A percentile compares a stretch with the other conserved stretches of the same genome.
Conservation (phyloP, 1,140 invertebrate species). For the Zaprionus kolodkinae region DNA sequence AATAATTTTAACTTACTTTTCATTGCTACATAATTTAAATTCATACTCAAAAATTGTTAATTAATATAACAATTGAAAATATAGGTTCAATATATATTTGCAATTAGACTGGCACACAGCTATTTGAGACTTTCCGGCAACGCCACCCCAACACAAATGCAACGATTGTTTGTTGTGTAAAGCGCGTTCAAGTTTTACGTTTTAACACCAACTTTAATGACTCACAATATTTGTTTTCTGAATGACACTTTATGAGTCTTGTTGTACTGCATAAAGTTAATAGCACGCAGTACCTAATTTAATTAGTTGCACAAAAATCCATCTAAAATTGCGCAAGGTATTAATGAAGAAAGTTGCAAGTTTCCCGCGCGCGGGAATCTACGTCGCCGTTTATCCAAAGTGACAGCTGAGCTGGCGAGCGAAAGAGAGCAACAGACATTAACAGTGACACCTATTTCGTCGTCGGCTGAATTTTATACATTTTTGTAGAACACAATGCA, state of each 20-base stretch:
- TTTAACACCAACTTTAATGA: slow-evolving; percentile 62
- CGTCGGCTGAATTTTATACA: slow-evolving; percentile 41
- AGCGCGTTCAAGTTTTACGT: slow-evolving; percentile 48
- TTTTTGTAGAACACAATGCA: slow-evolving; percentile 48
- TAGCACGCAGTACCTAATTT: slow-evolving; percentile 70
- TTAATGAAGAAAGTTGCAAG: slow-evolving; percentile 54
- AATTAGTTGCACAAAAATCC: slow-evolving; percentile 52
- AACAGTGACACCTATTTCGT: slow-evolving; percentile 50
- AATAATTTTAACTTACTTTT: no score
- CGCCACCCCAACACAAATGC: slow-evolving; percentile 60
- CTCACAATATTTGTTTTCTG: slow-evolving; percentile 23
- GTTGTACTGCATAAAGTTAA: slow-evolving; percentile 44
- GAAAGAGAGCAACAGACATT: slow-evolving; percentile 34
- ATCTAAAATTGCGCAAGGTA: slow-evolving; percentile 42
- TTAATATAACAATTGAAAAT: background rate
- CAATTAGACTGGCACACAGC: slow-evolving; percentile 4
- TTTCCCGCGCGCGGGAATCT: slow-evolving; percentile 83
- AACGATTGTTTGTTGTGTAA: slow-evolving; percentile 66
- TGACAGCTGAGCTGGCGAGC: slow-evolving; percentile 63
- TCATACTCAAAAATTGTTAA: no score
- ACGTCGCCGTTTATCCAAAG: slow-evolving; percentile 46
- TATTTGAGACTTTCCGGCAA: slow-evolving; percentile 47
- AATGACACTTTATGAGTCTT: slow-evolving; percentile 44
- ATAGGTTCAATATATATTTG: slow-evolving; percentile 32
- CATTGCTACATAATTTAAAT: no score